A percentile compares a stretch with the other conserved stretches of the same genome.
phyloP scores from a whole-genome alignment of 1,140 invertebrate genomes.

The Apis laboriosa region DNA sequence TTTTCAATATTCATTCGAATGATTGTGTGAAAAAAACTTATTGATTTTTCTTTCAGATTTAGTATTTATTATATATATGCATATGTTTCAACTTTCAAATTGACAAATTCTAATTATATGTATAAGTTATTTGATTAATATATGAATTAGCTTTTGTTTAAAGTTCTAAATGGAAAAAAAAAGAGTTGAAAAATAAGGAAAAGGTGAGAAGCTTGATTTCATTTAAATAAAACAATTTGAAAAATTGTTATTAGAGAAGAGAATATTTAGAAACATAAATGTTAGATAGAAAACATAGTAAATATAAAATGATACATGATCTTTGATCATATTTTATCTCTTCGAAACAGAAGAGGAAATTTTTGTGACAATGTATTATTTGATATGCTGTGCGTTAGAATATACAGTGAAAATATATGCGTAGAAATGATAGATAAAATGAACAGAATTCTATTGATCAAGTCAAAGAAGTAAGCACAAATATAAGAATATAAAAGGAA shows the following conservation, averaged over 20 bases:
- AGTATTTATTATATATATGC: too few relatives aligned
- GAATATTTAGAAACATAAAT: slow-evolving; percentile 8
- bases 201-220: too few relatives aligned
- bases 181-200: too few relatives aligned
- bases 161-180: too few relatives aligned
- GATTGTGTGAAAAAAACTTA: too few relatives aligned
- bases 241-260: background rate
- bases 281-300: slow-evolving; percentile 8
- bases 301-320: slow-evolving; percentile 16
- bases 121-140: too few relatives aligned
- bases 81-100: too few relatives aligned
- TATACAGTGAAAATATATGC: background rate
- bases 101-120: too few relatives aligned
- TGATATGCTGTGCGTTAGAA: background rate
- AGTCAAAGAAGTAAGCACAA: background rate
- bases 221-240: too few relatives aligned
- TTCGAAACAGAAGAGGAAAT: background rate
- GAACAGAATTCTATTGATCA: background rate
- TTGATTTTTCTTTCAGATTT: too few relatives aligned
- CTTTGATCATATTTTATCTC: background rate
- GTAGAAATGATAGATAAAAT: background rate
- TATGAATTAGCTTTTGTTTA: too few relatives aligned
- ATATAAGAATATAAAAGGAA: background rate
- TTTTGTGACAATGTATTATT: background rate
- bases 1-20: too few relatives aligned